Percentiles rank a stretch among this genome's conserved stretches.
These are phyloP conservation scores for Spilosoma lubricipeda DNA, from an alignment of 2,888 invertebrate species.

Conservation along the genomic window DNA sequence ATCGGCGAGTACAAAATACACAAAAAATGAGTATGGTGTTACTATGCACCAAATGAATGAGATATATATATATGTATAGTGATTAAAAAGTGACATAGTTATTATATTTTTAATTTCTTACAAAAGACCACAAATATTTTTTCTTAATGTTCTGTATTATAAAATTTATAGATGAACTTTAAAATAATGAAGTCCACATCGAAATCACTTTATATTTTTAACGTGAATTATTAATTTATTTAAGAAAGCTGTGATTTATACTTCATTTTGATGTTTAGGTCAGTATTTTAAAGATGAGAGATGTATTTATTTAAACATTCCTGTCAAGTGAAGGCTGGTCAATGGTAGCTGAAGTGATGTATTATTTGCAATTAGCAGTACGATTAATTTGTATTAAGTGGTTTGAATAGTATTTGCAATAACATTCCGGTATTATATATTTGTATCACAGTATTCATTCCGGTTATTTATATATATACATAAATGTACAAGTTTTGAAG, in stretches of 20 bases:
- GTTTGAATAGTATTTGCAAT: conserved; percentile 52
- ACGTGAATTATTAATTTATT: conserved; percentile 42
- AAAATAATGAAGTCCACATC: conserved; percentile 43
- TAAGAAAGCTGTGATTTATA: conserved; percentile 47
- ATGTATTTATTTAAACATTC: conserved; percentile 69
- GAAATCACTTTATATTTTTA: conserved; percentile 42
- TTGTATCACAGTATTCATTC: conserved; percentile 30
- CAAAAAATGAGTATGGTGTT: neutral
- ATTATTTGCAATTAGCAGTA: conserved; percentile 41
- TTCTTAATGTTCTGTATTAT: conserved; percentile 31
- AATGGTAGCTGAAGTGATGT: conserved; percentile 46
- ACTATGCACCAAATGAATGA: neutral
- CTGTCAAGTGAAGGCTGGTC: conserved; percentile 56
- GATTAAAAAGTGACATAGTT: conserved; percentile 47
- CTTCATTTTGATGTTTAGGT: conserved; percentile 44
- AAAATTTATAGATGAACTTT: conserved; percentile 31
- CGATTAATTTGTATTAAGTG: conserved; percentile 37
- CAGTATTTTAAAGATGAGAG: conserved; percentile 44
- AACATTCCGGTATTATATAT: conserved; percentile 53
- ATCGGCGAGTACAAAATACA: neutral
- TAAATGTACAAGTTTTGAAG: conserved; percentile 56
- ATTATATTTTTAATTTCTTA: conserved; percentile 39
- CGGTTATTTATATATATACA: conserved; percentile 34
- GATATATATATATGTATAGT: conserved; percentile 22
- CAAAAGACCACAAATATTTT: conserved; percentile 29